Evolutionary conservation across 1,140 invertebrate species (phyloP), one percentile per base, ranked within the genome.

Genomic region (Plodia interpunctella): DNA sequence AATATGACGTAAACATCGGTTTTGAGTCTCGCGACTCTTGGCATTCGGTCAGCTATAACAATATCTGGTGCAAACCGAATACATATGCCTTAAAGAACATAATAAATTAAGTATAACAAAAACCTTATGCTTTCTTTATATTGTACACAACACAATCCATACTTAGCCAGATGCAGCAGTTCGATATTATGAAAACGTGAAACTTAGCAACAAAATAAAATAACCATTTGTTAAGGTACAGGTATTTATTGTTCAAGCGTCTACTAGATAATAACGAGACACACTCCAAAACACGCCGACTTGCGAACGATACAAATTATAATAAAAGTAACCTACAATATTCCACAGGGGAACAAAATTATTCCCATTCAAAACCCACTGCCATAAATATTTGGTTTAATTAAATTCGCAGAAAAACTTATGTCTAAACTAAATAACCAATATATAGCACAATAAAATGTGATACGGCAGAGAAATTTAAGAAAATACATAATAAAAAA

Each of bases 161-260:
- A n/a, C n/a, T n/a, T n/a, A n/a, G n/a, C n/a, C n/a, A n/a, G n/a
- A n/a, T n/a, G n/a, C n/a, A n/a, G n/a, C n/a, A n/a, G n/a, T n/a
- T n/a, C n/a, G n/a, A n/a, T n/a, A n/a, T n/a, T 49, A 6, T 49
- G 21, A 25, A 25, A 25, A 15, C 44, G 44, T 2, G 44, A n/a
- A 1, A 9, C 15, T 9, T 20, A 20, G 21, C 13, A 55, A 59
- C 50, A 53, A 60, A 65, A 60, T 57, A 62, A 60, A 66, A 62
- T 30, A 57, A 51, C 17, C 38, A 56, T 62, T 65, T 66, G 69
- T 76, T 64, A 78, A 79, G 71, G 76, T 84, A 84, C 79, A 85
- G 74, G 79, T 87, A 82, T 84, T 84, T 84, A 80, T 87, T 87
- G 83, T 84, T 84, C 77, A 87, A 84, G 83, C 81, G 81, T 80